Base-by-base conservation (phyloP, 2,113 vertebrate genomes). In the Lophotis ruficrista region DNA sequence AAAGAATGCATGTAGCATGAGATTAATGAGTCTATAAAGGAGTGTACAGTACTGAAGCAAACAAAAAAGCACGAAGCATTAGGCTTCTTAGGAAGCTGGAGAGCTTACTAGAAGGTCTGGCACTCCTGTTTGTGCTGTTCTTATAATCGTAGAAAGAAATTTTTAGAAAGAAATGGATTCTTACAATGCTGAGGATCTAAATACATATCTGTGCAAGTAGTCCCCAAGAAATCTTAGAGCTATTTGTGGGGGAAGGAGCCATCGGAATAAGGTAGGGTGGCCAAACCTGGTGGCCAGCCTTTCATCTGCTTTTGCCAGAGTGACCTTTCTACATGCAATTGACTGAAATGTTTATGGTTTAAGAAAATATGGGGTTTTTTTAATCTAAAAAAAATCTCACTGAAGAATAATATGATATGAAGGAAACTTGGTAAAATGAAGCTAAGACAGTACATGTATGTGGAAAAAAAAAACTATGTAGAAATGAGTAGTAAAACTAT, bases 41-140 rank as follows among this genome's bases (percentile, higher is more conserved):
- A 61, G 62, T 2, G 25, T 79, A 62, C 37, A 5, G 19, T 83
- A 87, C 70, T 76, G 86, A 70, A 69, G 53, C 66, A 58, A 85
- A 69, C 81, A 43, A 43, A 43, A 43, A 43, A 43, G 41, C 69
- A 84, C 41, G n/a, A 15, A 81, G 65, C 30, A 28, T 72, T 83
- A 84, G 62, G 80, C 89, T 91, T 38, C 94, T 93, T 92, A 71
- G 1, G 54, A 73, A 94, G 83, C 83, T 72, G 70, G 80, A 90
- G 25, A 82, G 69, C 73, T 91, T 84, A 72, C 48, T 69, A 1
- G 45, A 61, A 91, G 83, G 60, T 47, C 89, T 94, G 81, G 41
- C 62, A 70, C 58, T 92, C 53, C 30, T 57, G 20, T 76, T 94
- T 0, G 0, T 78, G 50, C 60, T 78, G 3, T 45, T 87, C 79